These are phyloP conservation scores for Styela clava DNA, from an alignment of 23 tunicate genomes.

Conservation along the genomic window DNA sequence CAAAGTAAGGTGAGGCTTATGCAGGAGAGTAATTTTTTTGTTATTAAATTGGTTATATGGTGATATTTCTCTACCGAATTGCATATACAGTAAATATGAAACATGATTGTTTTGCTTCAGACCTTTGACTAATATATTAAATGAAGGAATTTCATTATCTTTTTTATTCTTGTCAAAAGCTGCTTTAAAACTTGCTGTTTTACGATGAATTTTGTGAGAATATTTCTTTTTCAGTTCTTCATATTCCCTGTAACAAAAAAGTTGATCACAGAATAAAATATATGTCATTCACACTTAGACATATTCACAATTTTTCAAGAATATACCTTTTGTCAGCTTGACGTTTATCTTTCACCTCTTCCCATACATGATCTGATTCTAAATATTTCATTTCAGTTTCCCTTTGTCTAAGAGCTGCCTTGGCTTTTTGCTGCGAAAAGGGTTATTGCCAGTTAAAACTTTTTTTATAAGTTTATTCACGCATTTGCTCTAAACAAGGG, in stretches of 20 bases:
- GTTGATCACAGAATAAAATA: too few relatives aligned
- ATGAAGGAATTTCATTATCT: constrained; percentile 22
- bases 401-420: constrained; percentile 45
- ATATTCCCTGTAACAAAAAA: constrained; percentile 34
- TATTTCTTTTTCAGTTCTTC: constrained; percentile 12
- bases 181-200: constrained; percentile 2
- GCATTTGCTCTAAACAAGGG: too few relatives aligned
- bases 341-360: constrained; percentile 30
- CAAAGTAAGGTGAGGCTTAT: too few relatives aligned
- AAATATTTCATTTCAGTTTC: constrained; percentile 22
- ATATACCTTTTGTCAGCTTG: constrained; percentile 36
- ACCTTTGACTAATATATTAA: constrained; percentile 58
- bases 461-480: background rate
- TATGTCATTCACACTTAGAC: too few relatives aligned
- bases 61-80: too few relatives aligned
- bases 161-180: constrained; percentile 7
- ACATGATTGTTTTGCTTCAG: too few relatives aligned
- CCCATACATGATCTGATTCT: constrained; percentile 28
- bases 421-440: constrained; percentile 33
- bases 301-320: too few relatives aligned
- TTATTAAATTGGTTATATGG: too few relatives aligned
- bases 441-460: constrained; percentile 16
- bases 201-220: background rate
- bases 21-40: too few relatives aligned
- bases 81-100: too few relatives aligned